phyloP scores from a whole-genome alignment of 1,140 invertebrate genomes.

The Drosophila setifemur region DNA sequence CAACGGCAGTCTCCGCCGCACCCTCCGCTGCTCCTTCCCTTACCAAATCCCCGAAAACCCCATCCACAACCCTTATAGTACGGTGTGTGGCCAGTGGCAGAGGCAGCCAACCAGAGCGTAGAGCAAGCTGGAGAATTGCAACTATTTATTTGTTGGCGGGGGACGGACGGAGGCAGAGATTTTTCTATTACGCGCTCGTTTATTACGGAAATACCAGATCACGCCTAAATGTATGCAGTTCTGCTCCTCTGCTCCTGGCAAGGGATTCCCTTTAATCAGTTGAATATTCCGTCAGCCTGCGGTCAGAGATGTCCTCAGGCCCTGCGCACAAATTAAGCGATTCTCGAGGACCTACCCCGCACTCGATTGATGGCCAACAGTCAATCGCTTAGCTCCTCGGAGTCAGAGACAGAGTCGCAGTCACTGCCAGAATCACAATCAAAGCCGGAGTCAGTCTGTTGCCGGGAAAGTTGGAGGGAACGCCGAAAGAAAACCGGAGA shows the following conservation, averaged over 20 bases:
- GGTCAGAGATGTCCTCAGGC: slow-evolving; percentile 24
- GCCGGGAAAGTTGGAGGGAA: slow-evolving; percentile 51
- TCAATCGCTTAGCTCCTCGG: slow-evolving; percentile 69
- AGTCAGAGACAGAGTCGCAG: slow-evolving; percentile 64
- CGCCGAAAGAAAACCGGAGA: slow-evolving; percentile 7
- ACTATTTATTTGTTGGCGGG: slow-evolving; percentile 69
- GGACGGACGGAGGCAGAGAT: neutral
- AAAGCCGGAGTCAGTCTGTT: slow-evolving; percentile 16
- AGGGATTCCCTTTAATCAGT: slow-evolving; percentile 23
- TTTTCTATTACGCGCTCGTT: slow-evolving; percentile 79
- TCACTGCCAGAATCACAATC: slow-evolving; percentile 57
- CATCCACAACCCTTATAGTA: slow-evolving; percentile 23
- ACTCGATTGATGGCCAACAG: slow-evolving; percentile 66
- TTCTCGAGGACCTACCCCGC: slow-evolving; percentile 9
- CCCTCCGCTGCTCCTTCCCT: neutral
- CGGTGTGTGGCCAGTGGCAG: slow-evolving; percentile 45
- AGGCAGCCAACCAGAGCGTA: slow-evolving; percentile 77
- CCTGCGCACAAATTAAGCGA: slow-evolving; percentile 62
- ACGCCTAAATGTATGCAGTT: slow-evolving; percentile 60
- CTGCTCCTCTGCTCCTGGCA: neutral
- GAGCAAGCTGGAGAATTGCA: slow-evolving; percentile 74
- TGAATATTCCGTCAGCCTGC: slow-evolving; percentile 6
- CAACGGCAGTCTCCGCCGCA: slow-evolving; percentile 14
- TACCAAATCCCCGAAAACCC: neutral
- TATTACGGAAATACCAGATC: slow-evolving; percentile 67